phyloP scores from a whole-genome alignment of 2,888 invertebrate species.

The Epistrophe grossulariae region DNA sequence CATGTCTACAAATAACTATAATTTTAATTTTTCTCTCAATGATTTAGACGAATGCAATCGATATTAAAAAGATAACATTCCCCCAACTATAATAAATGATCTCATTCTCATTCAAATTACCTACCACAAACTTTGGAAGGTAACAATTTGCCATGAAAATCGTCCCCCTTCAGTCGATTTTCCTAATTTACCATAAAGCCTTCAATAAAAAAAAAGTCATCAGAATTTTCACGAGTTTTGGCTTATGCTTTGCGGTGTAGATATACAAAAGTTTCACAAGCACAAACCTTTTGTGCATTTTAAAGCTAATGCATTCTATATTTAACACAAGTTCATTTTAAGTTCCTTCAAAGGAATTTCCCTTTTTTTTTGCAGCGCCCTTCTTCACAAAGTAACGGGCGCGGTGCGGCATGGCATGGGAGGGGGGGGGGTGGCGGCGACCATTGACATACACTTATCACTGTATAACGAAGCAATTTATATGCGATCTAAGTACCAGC shows the following conservation, averaged over 20 bases:
- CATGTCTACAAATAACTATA: too few species aligned
- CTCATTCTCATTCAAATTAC: too few species aligned
- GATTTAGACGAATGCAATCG: too few species aligned
- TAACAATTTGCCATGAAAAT: not conserved
- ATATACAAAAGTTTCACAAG: slow-evolving; percentile 65
- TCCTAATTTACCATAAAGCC: not conserved
- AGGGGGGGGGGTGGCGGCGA: slow-evolving; percentile 22
- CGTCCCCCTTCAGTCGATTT: not conserved
- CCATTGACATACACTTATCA: slow-evolving; percentile 75
- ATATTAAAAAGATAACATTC: too few species aligned
- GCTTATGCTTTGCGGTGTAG: slow-evolving; percentile 52
- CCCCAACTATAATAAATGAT: too few species aligned
- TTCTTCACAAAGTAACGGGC: not conserved
- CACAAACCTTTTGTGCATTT: slow-evolving; percentile 69
- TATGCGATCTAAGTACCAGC: slow-evolving; percentile 74
- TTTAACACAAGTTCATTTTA: slow-evolving; percentile 34
- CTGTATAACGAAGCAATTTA: slow-evolving; percentile 75
- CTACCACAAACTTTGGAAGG: not conserved
- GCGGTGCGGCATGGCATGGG: too few species aligned
- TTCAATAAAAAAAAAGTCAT: not conserved
- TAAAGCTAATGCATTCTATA: slow-evolving; percentile 65
- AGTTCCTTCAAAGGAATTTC: slow-evolving; percentile 60
- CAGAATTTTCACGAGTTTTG: slow-evolving; percentile 46
- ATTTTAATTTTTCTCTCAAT: too few species aligned
- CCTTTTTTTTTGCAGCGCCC: not conserved